phyloP scores from a whole-genome alignment of 2,113 vertebrate species.

The Oenanthe oenanthe region DNA sequence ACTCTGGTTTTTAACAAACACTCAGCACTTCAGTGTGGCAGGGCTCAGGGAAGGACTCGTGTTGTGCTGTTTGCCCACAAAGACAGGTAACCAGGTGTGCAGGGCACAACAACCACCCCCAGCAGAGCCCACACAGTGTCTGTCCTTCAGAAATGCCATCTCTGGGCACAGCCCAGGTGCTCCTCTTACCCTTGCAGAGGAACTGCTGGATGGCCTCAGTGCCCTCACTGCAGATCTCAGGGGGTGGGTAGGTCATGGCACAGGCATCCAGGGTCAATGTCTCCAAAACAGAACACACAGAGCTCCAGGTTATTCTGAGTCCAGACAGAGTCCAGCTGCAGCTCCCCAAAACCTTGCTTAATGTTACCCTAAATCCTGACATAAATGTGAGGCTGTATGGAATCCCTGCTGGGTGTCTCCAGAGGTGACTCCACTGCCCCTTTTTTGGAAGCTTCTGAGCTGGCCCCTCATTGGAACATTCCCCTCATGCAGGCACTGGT shows the following conservation, averaged over 20 bases:
- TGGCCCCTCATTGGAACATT: background rate
- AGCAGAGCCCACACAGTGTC: accelerated
- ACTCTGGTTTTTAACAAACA: background rate
- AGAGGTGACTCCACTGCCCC: background rate
- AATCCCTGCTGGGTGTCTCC: background rate
- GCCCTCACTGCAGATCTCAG: slow-evolving; percentile 80
- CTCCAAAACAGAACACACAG: slow-evolving; percentile 70
- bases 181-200: slow-evolving; percentile 84
- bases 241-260: slow-evolving; percentile 84
- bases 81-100: background rate
- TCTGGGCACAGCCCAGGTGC: background rate
- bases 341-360: background rate
- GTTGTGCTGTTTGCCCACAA: background rate
- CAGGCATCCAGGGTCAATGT: slow-evolving; percentile 83
- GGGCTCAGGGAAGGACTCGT: background rate
- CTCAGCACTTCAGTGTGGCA: background rate
- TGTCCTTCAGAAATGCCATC: background rate
- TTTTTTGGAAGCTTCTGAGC: background rate
- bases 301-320: background rate
- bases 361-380: background rate
- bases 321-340: background rate
- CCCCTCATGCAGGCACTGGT: background rate
- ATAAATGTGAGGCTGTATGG: accelerated
- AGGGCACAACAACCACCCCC: background rate
- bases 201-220: slow-evolving; percentile 88